Conservation (phyloP, 2,113 vertebrate species). For the Tetrax tetrax region DNA sequence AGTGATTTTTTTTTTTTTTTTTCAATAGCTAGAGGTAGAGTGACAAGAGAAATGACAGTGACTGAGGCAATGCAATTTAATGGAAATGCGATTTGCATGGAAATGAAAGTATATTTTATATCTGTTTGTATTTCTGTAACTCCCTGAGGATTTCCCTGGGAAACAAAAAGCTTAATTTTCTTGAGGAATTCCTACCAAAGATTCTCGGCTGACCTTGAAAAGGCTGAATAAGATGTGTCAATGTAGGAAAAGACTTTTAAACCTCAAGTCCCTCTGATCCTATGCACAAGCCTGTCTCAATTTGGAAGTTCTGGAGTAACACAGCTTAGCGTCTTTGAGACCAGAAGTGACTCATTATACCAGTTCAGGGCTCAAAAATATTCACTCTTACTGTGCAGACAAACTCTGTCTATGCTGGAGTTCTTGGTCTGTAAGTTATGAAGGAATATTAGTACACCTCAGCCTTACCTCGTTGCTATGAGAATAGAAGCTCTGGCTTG, state of each 20-base stretch:
- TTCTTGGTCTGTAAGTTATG: neutral
- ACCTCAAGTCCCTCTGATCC: neutral
- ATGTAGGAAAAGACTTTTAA: neutral
- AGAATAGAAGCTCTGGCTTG: neutral
- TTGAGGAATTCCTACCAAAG: neutral
- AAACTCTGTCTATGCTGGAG: neutral
- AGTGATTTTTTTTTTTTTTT: neutral
- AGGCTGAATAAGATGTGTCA: neutral
- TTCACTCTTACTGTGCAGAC: neutral
- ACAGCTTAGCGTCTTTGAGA: neutral
- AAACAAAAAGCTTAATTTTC: neutral
- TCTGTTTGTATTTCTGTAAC: neutral
- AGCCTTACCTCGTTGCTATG: neutral
- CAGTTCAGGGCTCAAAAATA: neutral
- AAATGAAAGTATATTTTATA: neutral
- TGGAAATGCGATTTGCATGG: neutral
- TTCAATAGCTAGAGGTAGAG: neutral
- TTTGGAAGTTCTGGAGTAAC: neutral
- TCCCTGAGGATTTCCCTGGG: neutral
- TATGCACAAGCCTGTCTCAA: neutral
- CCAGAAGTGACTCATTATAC: neutral
- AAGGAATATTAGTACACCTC: neutral
- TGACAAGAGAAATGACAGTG: constrained; percentile 35
- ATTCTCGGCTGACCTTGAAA: neutral
- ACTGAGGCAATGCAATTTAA: neutral